Conservation (phyloP, 1,140 invertebrate genomes). For the Drosophila asahinai region DNA sequence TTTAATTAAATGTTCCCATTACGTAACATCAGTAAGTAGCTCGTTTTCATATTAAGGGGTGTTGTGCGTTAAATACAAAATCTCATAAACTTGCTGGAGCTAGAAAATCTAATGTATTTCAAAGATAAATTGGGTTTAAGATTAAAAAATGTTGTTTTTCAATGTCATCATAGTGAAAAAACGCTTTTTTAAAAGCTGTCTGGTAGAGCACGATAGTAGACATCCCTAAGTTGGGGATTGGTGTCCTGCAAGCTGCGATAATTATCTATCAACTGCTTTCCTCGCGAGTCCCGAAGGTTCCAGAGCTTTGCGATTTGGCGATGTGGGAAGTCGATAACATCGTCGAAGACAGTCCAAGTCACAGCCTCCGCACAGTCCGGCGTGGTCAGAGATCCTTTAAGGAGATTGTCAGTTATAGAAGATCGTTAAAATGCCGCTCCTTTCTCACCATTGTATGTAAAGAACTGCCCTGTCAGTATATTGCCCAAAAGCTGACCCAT, state of each 20-base stretch:
- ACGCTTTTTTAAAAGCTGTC: background rate
- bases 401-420: too few species aligned
- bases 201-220: conserved; percentile 86
- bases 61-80: background rate
- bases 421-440: too few species aligned
- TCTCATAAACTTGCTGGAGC: background rate
- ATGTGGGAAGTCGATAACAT: conserved; percentile 36
- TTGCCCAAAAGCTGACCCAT: conserved; percentile 55
- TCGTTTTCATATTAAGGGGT: background rate
- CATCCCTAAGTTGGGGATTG: conserved; percentile 85
- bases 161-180: too few species aligned
- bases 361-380: conserved; percentile 75
- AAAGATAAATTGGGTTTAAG: background rate
- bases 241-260: conserved; percentile 79
- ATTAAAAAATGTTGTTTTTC: too few species aligned
- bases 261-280: conserved; percentile 53
- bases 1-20: conserved; percentile 14
- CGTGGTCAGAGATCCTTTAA: conserved; percentile 93
- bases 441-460: conserved; percentile 61
- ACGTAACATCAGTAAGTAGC: background rate
- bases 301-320: conserved; percentile 62
- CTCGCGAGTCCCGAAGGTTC: conserved; percentile 47
- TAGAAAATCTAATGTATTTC: background rate
- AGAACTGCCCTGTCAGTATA: conserved; percentile 55
- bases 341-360: conserved; percentile 70